phyloP scores from a whole-genome alignment of 2,888 invertebrate genomes.

The Criorhina ranunculi region DNA sequence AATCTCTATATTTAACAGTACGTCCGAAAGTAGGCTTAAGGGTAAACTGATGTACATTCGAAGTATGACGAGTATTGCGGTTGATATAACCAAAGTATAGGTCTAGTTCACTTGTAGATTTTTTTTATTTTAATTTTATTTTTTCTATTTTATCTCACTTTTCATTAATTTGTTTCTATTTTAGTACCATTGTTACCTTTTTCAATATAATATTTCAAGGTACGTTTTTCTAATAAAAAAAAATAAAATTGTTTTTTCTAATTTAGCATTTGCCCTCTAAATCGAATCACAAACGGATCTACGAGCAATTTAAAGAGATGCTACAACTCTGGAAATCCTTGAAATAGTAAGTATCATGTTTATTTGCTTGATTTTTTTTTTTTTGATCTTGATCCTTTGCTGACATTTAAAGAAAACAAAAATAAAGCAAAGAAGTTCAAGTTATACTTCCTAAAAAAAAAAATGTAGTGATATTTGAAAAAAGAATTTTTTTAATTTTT shows the following conservation, averaged over 20 bases:
- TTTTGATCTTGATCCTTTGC: neutral
- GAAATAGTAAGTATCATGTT: conserved; percentile 41
- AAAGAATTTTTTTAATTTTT: too few species aligned
- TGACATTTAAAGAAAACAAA: too few species aligned
- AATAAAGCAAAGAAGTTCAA: too few species aligned
- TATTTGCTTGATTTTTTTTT: neutral
- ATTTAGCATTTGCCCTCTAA: conserved; percentile 26
- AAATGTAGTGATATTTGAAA: too few species aligned
- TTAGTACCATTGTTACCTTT: neutral
- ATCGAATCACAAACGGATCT: conserved; percentile 37
- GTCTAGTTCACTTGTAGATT: too few species aligned
- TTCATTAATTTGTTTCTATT: neutral
- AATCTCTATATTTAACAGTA: too few species aligned
- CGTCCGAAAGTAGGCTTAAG: too few species aligned
- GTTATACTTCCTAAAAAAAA: too few species aligned
- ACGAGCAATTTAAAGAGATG: conserved; percentile 40
- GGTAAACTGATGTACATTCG: too few species aligned
- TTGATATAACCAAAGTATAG: too few species aligned
- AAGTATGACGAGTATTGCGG: too few species aligned
- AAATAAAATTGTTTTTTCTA: neutral
- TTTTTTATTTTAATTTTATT: neutral
- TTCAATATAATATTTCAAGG: neutral
- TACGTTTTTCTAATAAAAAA: neutral
- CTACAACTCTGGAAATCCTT: conserved; percentile 35
- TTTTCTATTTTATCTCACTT: neutral